Conservation (phyloP, 2,113 vertebrate species). For the Ovibos moschatus region DNA sequence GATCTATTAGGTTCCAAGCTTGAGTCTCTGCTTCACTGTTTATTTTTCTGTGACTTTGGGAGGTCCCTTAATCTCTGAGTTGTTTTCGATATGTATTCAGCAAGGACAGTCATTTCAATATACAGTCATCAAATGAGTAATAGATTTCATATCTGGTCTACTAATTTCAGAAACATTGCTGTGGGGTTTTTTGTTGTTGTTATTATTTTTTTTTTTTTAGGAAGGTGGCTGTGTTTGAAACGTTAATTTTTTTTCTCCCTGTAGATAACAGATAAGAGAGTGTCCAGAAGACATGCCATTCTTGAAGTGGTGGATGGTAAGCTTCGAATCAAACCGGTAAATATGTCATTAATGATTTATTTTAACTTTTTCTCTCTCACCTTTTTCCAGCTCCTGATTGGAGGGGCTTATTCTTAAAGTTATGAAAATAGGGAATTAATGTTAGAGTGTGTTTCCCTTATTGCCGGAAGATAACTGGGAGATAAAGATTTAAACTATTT, state of each 20-base stretch:
- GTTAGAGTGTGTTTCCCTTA: background rate
- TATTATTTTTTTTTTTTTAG: background rate
- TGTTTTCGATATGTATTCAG: background rate
- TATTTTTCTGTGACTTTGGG: background rate
- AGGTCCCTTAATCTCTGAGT: background rate
- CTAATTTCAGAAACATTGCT: background rate
- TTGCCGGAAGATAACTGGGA: background rate
- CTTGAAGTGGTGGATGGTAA: slow-evolving; percentile 82
- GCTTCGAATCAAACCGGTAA: slow-evolving; percentile 89
- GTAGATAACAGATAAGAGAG: slow-evolving; percentile 88
- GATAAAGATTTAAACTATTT: background rate
- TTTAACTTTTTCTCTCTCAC: background rate
- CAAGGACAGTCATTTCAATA: background rate
- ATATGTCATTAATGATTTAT: background rate
- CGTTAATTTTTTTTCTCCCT: background rate
- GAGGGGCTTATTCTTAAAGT: background rate
- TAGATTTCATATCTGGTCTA: background rate
- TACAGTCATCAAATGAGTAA: background rate
- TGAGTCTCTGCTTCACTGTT: background rate
- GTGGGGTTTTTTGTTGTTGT: background rate
- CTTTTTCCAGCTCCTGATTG: background rate
- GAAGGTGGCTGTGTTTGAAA: background rate
- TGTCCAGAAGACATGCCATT: slow-evolving; percentile 87
- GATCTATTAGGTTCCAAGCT: background rate
- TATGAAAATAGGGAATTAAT: slow-evolving; percentile 33